Evolutionary conservation across 2,888 invertebrate genomes (phyloP).

Genomic region (Lepas anatifera): DNA sequence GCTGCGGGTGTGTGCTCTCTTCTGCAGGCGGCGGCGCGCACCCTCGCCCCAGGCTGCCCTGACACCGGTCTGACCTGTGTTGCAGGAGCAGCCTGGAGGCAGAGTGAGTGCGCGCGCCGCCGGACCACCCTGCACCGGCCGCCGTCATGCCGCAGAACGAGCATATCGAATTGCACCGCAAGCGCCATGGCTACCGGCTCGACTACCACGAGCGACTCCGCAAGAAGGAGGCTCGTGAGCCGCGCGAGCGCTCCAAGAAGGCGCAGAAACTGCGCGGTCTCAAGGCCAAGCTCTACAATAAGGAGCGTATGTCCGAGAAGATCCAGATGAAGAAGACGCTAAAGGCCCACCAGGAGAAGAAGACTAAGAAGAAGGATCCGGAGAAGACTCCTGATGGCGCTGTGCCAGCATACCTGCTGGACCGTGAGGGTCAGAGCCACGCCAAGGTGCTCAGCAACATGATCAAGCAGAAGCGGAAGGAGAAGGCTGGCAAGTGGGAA

Average conservation of each 20-base stretch:
- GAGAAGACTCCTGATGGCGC: slow-evolving; percentile 81
- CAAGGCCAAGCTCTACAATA: slow-evolving; percentile 95
- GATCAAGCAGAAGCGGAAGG: slow-evolving; percentile 99
- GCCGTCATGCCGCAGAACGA: slow-evolving; percentile 91
- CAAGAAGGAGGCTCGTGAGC: slow-evolving; percentile 88
- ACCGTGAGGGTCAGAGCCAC: slow-evolving; percentile 84
- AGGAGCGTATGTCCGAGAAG: slow-evolving; percentile 92
- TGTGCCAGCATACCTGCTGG: slow-evolving; percentile 88
- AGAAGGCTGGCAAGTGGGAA: slow-evolving; percentile 99
- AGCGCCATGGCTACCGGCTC: slow-evolving; percentile 86
- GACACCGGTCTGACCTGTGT: not conserved
- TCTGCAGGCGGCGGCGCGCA: not conserved
- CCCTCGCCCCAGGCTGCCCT: not conserved
- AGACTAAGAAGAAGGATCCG: slow-evolving; percentile 65
- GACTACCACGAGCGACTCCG: slow-evolving; percentile 96
- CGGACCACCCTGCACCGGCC: not conserved
- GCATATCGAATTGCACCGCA: slow-evolving; percentile 95
- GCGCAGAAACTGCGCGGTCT: slow-evolving; percentile 86
- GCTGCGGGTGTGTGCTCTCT: not conserved
- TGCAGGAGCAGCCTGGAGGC: slow-evolving; percentile 7
- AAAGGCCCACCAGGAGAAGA: slow-evolving; percentile 90
- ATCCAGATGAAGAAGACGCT: slow-evolving; percentile 99
- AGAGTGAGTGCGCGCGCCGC: not conserved
- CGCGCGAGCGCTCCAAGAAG: slow-evolving; percentile 78
- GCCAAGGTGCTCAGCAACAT: slow-evolving; percentile 96